Base-by-base conservation (phyloP, 2,797 vertebrate species). In the Protosalanx chinensis region DNA sequence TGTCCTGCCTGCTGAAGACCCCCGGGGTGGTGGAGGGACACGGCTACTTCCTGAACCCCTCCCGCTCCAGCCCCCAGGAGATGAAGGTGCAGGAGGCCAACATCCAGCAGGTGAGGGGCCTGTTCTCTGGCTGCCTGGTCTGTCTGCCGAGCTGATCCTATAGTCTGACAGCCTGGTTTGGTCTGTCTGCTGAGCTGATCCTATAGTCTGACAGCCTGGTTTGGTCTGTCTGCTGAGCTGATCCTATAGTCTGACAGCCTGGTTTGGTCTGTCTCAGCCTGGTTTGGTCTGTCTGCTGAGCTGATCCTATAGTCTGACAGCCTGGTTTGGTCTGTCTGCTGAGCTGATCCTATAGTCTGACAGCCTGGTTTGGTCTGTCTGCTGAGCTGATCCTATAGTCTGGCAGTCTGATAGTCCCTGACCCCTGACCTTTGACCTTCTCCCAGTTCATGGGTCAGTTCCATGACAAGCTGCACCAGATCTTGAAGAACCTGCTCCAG, bases 31-130 rank as follows among this genome's bases (percentile, higher is more conserved):
- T 98, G 78, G 98, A 99, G 88, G 97, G 92, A 73, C 98, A 99
- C 0, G 90, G 92, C 29, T 99, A 96, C 85, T 99, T 99, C 80
- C 87, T 96, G 81, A 98, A 94, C 79, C 97, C 97, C 0, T 96
- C 97, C 49, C 95, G 96, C 29, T 96, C 95, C 81, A 96, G 96
- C 58, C 93, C 95, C 1, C 97, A 99, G 75, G 97, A 99, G 88
- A 98, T 97, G 78, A 99, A 98, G 88, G 93, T 98, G 67, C 97
- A 99, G 81, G 97, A 99, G 79, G 94, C 95, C 81, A 98, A 97
- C 87, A 96, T 98, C 80, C 97, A 99, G 82, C 97, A 99, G 94
- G 98, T 98, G 72, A 74, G 79, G 2, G 30, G 13, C 64, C 51
- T 56, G 15, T 56, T 16, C 16, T n/a, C 51, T 56, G 23, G 23